Conservation (phyloP, 2,888 invertebrate species). For the Scotopteryx bipunctaria region DNA sequence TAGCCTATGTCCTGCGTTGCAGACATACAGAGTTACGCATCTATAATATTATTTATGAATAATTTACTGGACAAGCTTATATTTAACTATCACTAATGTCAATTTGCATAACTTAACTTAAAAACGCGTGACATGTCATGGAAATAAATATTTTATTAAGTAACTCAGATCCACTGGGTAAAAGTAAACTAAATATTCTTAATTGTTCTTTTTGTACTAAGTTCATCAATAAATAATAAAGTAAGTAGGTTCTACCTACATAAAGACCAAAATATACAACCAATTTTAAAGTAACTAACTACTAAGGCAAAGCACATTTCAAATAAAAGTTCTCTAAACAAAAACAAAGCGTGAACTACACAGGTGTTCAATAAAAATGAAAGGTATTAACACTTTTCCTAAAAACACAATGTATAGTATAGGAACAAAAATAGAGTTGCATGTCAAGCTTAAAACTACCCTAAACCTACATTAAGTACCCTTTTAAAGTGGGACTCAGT, state of each 20-base stretch:
- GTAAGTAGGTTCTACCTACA: not conserved
- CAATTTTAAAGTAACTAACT: too few relatives aligned
- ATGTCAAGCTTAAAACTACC: slow-evolving; percentile 12
- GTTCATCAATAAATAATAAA: not conserved
- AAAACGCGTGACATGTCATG: not conserved
- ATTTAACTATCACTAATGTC: not conserved
- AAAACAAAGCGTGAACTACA: too few relatives aligned
- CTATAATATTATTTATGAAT: too few relatives aligned
- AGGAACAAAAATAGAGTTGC: not conserved
- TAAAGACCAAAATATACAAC: not conserved
- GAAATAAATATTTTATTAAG: not conserved
- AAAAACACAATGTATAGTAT: not conserved
- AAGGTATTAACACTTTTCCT: not conserved
- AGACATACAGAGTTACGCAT: too few relatives aligned
- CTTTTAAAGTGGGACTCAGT: slow-evolving; percentile 16
- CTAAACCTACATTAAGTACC: slow-evolving; percentile 13
- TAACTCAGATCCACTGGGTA: not conserved
- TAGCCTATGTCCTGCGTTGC: too few relatives aligned
- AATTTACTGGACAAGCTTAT: not conserved
- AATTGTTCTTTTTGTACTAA: too few relatives aligned
- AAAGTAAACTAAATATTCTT: too few relatives aligned
- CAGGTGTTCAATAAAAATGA: too few relatives aligned
- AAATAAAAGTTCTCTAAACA: too few relatives aligned
- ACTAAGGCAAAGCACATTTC: too few relatives aligned
- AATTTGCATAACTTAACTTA: not conserved